A percentile compares a stretch with the other conserved stretches of the same genome.
Conservation (phyloP, 23 tunicate species). For the Trididemnum nubilum region DNA sequence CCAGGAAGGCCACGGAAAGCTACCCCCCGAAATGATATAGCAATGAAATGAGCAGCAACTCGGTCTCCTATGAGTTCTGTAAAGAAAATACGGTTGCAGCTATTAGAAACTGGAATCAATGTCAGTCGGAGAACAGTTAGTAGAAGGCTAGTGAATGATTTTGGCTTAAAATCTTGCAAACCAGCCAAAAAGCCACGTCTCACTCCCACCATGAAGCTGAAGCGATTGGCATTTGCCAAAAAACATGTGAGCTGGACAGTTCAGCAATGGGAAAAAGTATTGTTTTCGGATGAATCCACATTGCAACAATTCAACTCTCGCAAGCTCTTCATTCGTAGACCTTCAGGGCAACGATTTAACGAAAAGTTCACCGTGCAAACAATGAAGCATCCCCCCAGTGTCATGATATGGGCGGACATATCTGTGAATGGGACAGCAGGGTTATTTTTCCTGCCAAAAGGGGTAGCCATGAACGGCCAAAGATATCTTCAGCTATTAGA, state of each 20-base stretch:
- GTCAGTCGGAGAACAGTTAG: slow-evolving; percentile 8
- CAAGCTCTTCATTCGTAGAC: neutral
- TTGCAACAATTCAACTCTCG: slow-evolving; percentile 1
- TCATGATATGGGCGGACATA: slow-evolving; percentile 18
- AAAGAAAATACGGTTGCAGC: neutral
- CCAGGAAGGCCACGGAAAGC: slow-evolving; percentile 3
- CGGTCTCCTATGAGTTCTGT: slow-evolving; percentile 20
- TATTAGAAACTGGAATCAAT: neutral
- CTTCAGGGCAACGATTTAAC: neutral
- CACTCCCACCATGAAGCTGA: slow-evolving; percentile 2
- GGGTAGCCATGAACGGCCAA: neutral
- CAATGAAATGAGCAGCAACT: neutral
- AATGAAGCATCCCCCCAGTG: slow-evolving; percentile 21
- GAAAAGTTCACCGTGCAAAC: slow-evolving; percentile 8
- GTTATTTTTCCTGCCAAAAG: slow-evolving; percentile 8
- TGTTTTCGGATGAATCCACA: slow-evolving; percentile 21
- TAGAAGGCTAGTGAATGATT: slow-evolving; percentile 1
- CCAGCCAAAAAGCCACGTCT: slow-evolving; percentile 10
- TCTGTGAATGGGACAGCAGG: neutral
- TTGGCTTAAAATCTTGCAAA: neutral
- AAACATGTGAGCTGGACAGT: neutral
- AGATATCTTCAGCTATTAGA: neutral
- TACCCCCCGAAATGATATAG: neutral
- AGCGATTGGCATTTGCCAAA: slow-evolving; percentile 11
- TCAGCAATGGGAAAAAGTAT: slow-evolving; percentile 5